Evolutionary conservation across 2,113 vertebrate genomes (phyloP).

Genomic region (Aspiorhynchus laticeps): DNA sequence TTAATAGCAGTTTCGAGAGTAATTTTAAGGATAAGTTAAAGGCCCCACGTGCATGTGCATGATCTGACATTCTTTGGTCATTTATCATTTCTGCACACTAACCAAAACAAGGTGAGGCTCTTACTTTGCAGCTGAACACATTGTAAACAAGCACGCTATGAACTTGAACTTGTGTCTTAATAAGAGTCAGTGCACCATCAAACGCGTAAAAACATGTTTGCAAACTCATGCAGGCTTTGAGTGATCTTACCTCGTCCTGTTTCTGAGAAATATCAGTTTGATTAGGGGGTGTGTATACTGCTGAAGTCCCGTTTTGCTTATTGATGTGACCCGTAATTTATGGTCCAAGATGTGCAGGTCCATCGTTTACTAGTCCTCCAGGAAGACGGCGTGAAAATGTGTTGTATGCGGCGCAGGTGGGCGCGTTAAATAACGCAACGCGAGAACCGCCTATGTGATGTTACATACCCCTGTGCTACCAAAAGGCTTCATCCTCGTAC

Average conservation of each 20-base stretch:
- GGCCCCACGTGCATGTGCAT: neutral
- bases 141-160: neutral
- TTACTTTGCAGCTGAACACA: neutral
- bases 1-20: neutral
- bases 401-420: neutral
- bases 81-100: neutral
- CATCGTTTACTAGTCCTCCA: constrained; percentile 62
- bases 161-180: neutral
- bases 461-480: constrained; percentile 3
- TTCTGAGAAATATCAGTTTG: constrained; percentile 80
- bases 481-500: neutral
- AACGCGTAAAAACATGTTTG: constrained; percentile 10
- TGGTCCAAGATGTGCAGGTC: constrained; percentile 83
- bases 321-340: constrained; percentile 78
- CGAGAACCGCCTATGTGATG: neutral
- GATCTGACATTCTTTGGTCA: neutral
- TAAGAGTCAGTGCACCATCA: neutral
- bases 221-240: neutral
- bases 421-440: neutral
- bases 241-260: constrained; percentile 76
- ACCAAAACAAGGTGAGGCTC: constrained; percentile 8
- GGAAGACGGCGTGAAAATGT: neutral
- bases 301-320: constrained; percentile 75
- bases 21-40: neutral
- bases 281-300: constrained; percentile 79